These are phyloP conservation scores for Bimastos eiseni DNA, from an alignment of 2,888 invertebrate species.

Conservation along the genomic window DNA sequence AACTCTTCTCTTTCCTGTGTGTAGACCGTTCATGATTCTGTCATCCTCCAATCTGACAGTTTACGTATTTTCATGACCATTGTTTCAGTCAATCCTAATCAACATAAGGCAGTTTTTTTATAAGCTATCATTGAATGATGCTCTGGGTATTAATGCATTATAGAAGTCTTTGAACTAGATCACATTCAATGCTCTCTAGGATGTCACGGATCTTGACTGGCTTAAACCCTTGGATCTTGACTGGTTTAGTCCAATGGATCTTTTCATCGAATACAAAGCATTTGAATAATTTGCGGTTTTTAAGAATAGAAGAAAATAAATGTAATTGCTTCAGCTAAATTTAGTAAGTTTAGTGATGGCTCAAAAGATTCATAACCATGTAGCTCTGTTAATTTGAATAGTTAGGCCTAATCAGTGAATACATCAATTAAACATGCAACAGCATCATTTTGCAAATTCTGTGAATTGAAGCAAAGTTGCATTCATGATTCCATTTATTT, in stretches of 20 bases:
- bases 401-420: not conserved
- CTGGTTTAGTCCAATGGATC: not conserved
- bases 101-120: not conserved
- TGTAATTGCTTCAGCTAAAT: not conserved
- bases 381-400: not conserved
- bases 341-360: not conserved
- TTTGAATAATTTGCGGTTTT: not conserved
- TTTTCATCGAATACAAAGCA: not conserved
- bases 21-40: not conserved
- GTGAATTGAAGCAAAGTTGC: not conserved
- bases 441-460: not conserved
- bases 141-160: not conserved
- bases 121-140: not conserved
- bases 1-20: not conserved
- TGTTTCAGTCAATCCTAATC: not conserved
- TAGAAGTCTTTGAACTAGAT: not conserved
- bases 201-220: not conserved
- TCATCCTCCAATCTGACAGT: not conserved
- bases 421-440: not conserved
- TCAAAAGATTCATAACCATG: not conserved
- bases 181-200: not conserved
- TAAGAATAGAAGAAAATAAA: not conserved
- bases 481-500: not conserved
- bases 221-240: not conserved
- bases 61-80: not conserved